A percentile compares a stretch with the other conserved stretches of the same genome.
These are phyloP conservation scores for Nymphicus hollandicus DNA, from an alignment of 2,113 vertebrate species.

Conservation along the genomic window DNA sequence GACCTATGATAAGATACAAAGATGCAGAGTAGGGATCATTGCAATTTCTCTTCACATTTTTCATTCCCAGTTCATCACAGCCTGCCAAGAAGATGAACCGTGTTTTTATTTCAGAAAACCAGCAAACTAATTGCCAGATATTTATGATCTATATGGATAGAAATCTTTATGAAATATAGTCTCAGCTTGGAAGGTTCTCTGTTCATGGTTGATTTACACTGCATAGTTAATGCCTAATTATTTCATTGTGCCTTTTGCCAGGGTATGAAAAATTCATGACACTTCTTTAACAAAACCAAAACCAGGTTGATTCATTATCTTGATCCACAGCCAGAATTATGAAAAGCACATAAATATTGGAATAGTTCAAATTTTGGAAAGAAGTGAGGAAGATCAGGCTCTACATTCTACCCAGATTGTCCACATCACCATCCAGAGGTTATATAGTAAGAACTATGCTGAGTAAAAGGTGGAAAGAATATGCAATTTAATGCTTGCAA, in stretches of 20 bases:
- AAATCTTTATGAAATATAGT: conserved; percentile 15
- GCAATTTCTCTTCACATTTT: not conserved
- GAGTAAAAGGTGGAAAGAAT: not conserved
- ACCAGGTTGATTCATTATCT: conserved; percentile 13
- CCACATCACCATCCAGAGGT: not conserved
- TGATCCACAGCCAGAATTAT: conserved; percentile 33
- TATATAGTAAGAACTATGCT: not conserved
- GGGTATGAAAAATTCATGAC: conserved; percentile 51
- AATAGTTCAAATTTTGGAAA: not conserved
- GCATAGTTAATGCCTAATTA: conserved; percentile 27
- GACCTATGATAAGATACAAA: not conserved
- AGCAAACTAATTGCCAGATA: conserved; percentile 12
- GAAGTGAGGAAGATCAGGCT: not conserved
- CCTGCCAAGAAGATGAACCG: not conserved
- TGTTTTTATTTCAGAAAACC: conserved; percentile 20
- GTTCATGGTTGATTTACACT: conserved; percentile 17
- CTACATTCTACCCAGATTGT: not conserved
- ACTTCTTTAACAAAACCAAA: conserved; percentile 34
- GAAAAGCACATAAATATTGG: not conserved
- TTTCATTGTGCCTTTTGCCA: conserved; percentile 42
- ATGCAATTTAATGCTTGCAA: conserved; percentile 12
- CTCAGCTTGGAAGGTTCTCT: not conserved
- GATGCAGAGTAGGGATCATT: not conserved
- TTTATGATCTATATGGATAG: not conserved
- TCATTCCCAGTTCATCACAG: not conserved